Percentiles rank a stretch among this genome's conserved stretches.
Conservation (phyloP, 2,888 invertebrate species). For the Lamellibrachia columna region DNA sequence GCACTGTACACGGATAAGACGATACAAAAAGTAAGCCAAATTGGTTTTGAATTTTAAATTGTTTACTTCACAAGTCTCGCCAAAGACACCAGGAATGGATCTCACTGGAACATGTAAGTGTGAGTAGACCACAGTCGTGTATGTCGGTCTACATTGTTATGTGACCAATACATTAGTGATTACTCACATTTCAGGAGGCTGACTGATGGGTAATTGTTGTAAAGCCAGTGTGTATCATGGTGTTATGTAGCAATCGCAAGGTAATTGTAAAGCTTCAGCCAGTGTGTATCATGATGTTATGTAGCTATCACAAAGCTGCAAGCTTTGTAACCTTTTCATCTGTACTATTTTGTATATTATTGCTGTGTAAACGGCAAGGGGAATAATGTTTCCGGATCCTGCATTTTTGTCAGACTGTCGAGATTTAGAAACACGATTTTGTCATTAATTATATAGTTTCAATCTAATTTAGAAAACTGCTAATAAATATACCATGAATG, state of each 20-base stretch:
- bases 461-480: not conserved
- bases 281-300: not conserved
- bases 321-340: not conserved
- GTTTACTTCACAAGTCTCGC: not conserved
- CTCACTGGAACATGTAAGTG: not conserved
- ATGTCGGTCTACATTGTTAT: too few relatives aligned
- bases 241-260: too few relatives aligned
- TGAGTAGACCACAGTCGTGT: not conserved
- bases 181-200: too few relatives aligned
- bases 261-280: not conserved
- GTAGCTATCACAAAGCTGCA: not conserved
- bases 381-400: not conserved
- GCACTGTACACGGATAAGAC: not conserved
- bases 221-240: not conserved
- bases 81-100: not conserved
- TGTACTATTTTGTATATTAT: not conserved
- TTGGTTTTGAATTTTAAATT: too few relatives aligned
- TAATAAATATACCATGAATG: not conserved
- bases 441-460: not conserved
- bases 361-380: not conserved
- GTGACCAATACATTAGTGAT: too few relatives aligned
- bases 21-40: not conserved
- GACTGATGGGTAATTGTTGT: not conserved
- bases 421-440: too few relatives aligned
- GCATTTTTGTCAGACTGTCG: not conserved